Evolutionary conservation across 2,113 vertebrate species (phyloP).

Genomic region (Mandrillus leucophaeus): DNA sequence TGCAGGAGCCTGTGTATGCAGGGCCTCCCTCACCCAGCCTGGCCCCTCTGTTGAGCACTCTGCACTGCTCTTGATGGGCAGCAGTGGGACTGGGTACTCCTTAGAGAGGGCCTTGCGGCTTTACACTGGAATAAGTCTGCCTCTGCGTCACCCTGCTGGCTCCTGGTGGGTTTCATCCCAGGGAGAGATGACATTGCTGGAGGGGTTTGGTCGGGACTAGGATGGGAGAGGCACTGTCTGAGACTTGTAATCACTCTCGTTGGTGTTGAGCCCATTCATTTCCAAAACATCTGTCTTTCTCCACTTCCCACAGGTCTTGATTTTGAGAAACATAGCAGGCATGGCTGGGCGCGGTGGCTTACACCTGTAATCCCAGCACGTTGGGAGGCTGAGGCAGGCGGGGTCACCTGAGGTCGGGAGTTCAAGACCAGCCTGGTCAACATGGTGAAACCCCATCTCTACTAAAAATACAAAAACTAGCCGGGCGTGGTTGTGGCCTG

Average conservation of each 20-base stretch:
- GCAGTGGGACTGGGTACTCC: background rate
- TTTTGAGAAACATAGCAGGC: background rate
- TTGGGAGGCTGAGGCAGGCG: too few species aligned
- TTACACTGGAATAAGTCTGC: slow-evolving; percentile 55
- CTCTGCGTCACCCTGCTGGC: background rate
- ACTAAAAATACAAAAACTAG: too few species aligned
- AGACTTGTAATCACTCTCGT: background rate
- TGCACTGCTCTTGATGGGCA: background rate
- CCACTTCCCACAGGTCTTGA: background rate
- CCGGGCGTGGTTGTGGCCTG: too few species aligned
- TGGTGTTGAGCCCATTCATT: background rate
- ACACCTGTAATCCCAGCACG: too few species aligned
- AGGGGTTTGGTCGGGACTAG: background rate
- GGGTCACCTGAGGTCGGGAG: too few species aligned
- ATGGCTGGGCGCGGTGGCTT: too few species aligned
- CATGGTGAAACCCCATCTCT: too few species aligned
- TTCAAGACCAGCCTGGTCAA: too few species aligned
- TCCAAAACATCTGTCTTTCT: background rate
- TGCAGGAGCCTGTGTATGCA: fast-evolving
- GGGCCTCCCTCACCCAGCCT: background rate
- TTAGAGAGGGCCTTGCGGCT: background rate
- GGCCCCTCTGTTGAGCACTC: background rate
- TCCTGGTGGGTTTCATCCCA: background rate
- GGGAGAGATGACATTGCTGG: background rate
- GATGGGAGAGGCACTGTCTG: background rate